Base-by-base conservation (phyloP, 64 coral and sea anemone species). In the Montipora sp. region DNA sequence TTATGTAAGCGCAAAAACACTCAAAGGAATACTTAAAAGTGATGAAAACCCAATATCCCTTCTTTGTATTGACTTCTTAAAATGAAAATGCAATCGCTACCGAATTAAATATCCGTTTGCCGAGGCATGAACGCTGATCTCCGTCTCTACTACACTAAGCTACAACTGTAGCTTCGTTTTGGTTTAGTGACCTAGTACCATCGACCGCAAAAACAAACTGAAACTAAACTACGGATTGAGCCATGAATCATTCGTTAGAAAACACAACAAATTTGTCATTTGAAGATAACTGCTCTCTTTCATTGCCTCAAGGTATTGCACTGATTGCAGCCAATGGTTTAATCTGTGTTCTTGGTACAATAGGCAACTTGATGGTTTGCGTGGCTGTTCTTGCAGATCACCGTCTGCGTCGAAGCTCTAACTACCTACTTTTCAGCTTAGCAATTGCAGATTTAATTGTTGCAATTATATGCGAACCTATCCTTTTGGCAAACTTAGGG, bases 331-430 rank as follows among this genome's bases (percentile, higher is more conserved):
- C 5, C 49, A 88, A 88, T 46, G 18, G 44, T 46, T n/a, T 59
- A 3, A 18, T 88, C 16, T 16, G 48, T 36, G 73, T 88, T 4
- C 27, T 88, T 7, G 85, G 85, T 24, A 57, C 85, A 75, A 16
- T 88, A 73, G 85, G 85, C 10, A 88, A 88, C 70, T 57, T 88
- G 53, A 9, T 88, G 68, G 73, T 88, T 88, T 75, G 68, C n/a
- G 19, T 75, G 48, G 85, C 85, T 13, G 48, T 88, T 75, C 16
- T 23, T 10, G 72, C 3, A 55, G 73, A 23, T 75, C 48, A n/a
- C 50, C 85, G 70, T 57, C 69, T 88, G 73, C 85, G 85, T 4
- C 85, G 73, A 59, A 10, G n/a, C 36, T 76, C 85, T 18, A 24
- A 73, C 85, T 58, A 27, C 9, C 51, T 88, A 55, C 85, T 88